Evolutionary conservation across 2,888 invertebrate genomes (phyloP).

Genomic region (Enchytraeus crypticus): DNA sequence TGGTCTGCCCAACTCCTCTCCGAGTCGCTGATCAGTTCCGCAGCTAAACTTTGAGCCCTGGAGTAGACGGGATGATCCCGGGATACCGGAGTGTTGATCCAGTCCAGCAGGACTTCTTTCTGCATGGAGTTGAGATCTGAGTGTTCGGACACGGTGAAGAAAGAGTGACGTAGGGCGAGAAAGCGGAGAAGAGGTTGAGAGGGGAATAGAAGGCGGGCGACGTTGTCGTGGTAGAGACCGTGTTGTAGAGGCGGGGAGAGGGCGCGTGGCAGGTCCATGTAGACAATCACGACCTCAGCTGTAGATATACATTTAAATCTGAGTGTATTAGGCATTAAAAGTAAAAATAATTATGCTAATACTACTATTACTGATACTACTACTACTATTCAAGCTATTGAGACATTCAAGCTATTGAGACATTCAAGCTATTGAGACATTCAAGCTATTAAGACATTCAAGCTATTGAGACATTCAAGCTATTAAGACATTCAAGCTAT

Average conservation of each 20-base stretch:
- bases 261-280: constrained; percentile 17
- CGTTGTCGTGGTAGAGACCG: constrained; percentile 21
- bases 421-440: no score
- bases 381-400: no score
- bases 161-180: constrained; percentile 14
- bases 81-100: constrained; percentile 19
- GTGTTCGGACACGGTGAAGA: constrained; percentile 17
- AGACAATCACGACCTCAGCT: constrained; percentile 22
- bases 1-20: no score
- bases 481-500: no score
- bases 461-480: no score
- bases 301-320: background rate
- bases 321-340: background rate
- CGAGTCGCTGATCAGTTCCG: no score
- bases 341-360: background rate
- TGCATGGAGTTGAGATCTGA: constrained; percentile 18
- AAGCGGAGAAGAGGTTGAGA: constrained; percentile 17
- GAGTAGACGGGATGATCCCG: constrained; percentile 20
- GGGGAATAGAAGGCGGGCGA: constrained; percentile 22
- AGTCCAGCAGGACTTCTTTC: constrained; percentile 21
- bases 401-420: no score
- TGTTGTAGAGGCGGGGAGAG: constrained; percentile 19
- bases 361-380: background rate
- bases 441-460: no score
- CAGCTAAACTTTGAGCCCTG: no score